Evolutionary conservation across 64 coral and sea anemone species (phyloP).

Genomic region (Cladopsammia gracilis): DNA sequence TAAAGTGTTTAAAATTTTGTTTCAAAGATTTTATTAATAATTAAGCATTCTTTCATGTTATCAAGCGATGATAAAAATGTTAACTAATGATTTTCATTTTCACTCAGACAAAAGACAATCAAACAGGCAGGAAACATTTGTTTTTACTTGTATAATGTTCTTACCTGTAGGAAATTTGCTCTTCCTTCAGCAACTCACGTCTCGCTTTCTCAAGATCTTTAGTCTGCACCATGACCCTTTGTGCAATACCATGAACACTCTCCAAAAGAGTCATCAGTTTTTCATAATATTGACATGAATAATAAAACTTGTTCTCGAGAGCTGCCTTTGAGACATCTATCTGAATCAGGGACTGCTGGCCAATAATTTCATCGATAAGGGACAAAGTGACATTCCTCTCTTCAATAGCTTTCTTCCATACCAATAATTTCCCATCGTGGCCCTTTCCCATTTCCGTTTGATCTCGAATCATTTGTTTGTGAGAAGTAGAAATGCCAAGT

Average conservation of each 20-base stretch:
- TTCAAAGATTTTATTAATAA: no score
- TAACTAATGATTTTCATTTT: no score
- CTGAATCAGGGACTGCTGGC: background rate
- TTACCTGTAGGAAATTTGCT: background rate
- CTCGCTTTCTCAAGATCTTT: background rate
- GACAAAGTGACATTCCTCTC: background rate
- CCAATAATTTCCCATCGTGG: slow-evolving; percentile 15
- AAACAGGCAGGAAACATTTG: no score
- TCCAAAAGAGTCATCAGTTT: background rate
- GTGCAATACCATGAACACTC: background rate
- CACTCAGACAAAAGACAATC: no score
- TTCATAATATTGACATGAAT: background rate
- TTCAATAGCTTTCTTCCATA: slow-evolving; percentile 16
- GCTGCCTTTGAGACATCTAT: background rate
- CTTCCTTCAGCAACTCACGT: slow-evolving; percentile 6
- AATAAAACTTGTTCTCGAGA: background rate
- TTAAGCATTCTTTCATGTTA: no score
- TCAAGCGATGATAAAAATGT: no score
- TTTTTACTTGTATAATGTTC: background rate
- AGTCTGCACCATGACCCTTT: background rate
- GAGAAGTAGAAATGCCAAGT: background rate
- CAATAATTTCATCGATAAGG: slow-evolving; percentile 31
- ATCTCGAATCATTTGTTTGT: slow-evolving; percentile 34
- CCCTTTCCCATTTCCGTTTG: slow-evolving; percentile 8
- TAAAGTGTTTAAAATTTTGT: no score